Evolutionary conservation across 2,888 invertebrate genomes (phyloP).

Genomic region (Nemapogon koenigi): DNA sequence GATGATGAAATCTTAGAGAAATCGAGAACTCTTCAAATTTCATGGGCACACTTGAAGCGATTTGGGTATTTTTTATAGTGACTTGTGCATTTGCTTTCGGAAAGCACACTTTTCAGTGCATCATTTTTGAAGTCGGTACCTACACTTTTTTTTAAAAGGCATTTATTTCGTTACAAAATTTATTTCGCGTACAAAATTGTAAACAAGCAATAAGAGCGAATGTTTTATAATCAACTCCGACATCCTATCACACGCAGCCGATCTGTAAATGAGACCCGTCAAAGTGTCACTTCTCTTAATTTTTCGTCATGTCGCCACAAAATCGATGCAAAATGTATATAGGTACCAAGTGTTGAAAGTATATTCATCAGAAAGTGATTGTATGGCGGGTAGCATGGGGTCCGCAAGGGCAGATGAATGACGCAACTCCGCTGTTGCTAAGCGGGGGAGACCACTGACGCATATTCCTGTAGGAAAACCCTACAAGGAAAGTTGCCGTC

Average conservation of each 20-base stretch:
- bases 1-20: no score
- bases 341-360: conserved; percentile 34
- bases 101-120: no score
- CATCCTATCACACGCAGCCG: conserved; percentile 7
- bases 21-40: no score
- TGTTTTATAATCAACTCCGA: no score
- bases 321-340: conserved; percentile 6
- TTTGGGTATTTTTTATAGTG: no score
- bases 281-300: conserved; percentile 3
- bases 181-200: no score
- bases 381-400: conserved; percentile 26
- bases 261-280: conserved; percentile 5
- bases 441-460: conserved; percentile 25
- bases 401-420: conserved; percentile 25
- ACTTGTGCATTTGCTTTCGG: no score
- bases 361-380: conserved; percentile 32
- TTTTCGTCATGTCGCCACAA: conserved; percentile 7
- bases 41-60: no score
- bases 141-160: no score
- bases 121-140: no score
- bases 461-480: conserved; percentile 2
- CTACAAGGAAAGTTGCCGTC: conserved; percentile 4
- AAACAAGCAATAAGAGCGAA: no score
- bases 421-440: conserved; percentile 44
- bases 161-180: no score